Evolutionary conservation across 2,113 vertebrate genomes (phyloP).

Genomic region (Spea multiplicata): DNA sequence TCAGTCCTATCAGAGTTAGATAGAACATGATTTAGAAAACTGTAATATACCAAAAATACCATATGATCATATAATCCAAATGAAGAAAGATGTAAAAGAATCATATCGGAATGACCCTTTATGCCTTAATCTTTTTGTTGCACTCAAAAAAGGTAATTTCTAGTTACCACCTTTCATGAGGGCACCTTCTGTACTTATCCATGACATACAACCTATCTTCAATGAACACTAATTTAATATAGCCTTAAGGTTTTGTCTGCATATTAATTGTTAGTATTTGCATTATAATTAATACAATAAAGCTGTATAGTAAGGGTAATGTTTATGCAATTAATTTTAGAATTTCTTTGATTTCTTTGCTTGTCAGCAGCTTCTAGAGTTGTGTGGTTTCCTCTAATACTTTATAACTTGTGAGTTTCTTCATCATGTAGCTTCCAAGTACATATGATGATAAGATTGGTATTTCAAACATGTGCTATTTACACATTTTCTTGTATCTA

Average conservation of each 20-base stretch:
- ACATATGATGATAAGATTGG: too few relatives aligned
- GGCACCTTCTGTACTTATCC: slow-evolving; percentile 35
- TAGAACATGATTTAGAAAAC: too few relatives aligned
- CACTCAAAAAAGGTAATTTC: slow-evolving; percentile 40
- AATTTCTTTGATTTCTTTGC: background rate
- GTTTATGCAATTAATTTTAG: slow-evolving; percentile 30
- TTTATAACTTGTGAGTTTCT: background rate
- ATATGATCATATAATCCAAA: too few relatives aligned
- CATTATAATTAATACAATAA: slow-evolving; percentile 41
- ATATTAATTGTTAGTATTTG: slow-evolving; percentile 39
- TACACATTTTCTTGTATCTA: too few relatives aligned
- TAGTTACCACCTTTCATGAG: slow-evolving; percentile 38
- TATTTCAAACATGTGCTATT: too few relatives aligned
- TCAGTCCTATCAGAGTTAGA: too few relatives aligned
- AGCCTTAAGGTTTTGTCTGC: slow-evolving; percentile 41
- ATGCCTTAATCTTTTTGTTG: slow-evolving; percentile 31
- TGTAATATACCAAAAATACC: too few relatives aligned
- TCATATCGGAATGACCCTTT: background rate
- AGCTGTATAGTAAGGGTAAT: slow-evolving; percentile 27
- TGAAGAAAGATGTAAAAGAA: background rate
- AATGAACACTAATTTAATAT: slow-evolving; percentile 47
- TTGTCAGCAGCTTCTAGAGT: background rate
- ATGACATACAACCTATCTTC: slow-evolving; percentile 38
- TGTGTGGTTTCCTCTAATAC: background rate
- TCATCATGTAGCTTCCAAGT: too few relatives aligned